A percentile compares a stretch with the other conserved stretches of the same genome.
These are phyloP conservation scores for Chouioia cunea DNA, from an alignment of 2,888 invertebrate genomes.

Conservation along the genomic window DNA sequence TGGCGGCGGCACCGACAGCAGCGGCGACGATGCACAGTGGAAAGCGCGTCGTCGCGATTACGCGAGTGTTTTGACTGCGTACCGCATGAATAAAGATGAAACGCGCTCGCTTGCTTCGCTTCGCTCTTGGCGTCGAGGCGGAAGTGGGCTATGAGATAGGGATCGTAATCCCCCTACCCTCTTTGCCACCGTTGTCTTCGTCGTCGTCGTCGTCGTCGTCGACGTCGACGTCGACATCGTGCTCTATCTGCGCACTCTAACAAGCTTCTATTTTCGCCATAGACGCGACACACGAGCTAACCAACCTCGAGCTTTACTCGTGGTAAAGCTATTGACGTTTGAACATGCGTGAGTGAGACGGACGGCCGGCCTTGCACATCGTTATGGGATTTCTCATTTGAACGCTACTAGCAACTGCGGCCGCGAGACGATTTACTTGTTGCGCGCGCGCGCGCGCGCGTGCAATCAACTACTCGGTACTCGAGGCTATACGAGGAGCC, in stretches of 20 bases:
- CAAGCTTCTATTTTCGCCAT: conserved; percentile 35
- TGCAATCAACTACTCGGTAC: too few relatives aligned
- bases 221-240: conserved; percentile 17
- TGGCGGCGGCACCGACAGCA: conserved; percentile 36
- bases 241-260: conserved; percentile 9
- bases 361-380: conserved; percentile 39
- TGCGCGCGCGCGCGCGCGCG: conserved; percentile 14
- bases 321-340: background rate
- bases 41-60: too few relatives aligned
- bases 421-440: conserved; percentile 38
- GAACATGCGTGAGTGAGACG: conserved; percentile 29
- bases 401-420: background rate
- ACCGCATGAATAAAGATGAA: conserved; percentile 38
- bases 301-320: conserved; percentile 42
- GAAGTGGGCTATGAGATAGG: conserved; percentile 9
- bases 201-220: background rate
- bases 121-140: background rate
- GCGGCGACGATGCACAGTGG: background rate
- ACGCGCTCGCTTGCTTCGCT: background rate
- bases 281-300: conserved; percentile 45
- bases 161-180: conserved; percentile 8
- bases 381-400: conserved; percentile 47
- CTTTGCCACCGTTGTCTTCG: background rate
- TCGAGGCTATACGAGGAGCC: too few relatives aligned
- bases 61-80: background rate